Evolutionary conservation across 2,888 invertebrate species (phyloP).

Genomic region (Parnassius orleans): DNA sequence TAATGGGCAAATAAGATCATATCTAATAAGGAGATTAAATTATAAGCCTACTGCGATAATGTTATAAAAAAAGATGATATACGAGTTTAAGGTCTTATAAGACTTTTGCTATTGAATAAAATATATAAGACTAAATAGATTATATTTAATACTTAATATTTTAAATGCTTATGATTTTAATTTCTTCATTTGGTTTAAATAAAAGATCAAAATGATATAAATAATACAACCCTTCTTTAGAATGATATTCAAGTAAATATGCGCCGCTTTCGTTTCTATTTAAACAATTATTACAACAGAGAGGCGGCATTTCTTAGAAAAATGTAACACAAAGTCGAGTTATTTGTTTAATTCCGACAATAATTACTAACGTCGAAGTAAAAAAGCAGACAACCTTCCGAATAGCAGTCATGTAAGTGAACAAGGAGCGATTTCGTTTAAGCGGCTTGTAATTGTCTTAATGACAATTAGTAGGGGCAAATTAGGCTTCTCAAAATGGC

Average conservation of each 20-base stretch:
- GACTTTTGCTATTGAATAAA: too few species aligned
- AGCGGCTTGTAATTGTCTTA: conserved; percentile 37
- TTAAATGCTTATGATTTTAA: too few species aligned
- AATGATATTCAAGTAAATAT: conserved; percentile 1
- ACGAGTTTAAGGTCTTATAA: too few species aligned
- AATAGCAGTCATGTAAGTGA: conserved; percentile 37
- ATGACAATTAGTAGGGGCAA: conserved; percentile 48
- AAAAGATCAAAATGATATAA: neutral
- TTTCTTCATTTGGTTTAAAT: too few species aligned
- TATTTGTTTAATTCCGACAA: conserved; percentile 28
- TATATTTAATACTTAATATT: too few species aligned
- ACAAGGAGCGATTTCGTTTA: conserved; percentile 33
- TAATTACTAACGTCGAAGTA: conserved; percentile 23
- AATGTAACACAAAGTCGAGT: conserved; percentile 19
- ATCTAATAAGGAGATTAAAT: too few species aligned
- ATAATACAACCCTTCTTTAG: neutral
- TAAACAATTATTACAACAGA: conserved; percentile 15
- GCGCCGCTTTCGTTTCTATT: conserved; percentile 17
- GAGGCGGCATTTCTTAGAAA: conserved; percentile 26
- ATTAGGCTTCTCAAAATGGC: conserved; percentile 40
- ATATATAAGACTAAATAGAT: too few species aligned
- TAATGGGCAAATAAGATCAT: too few species aligned
- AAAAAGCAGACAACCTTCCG: conserved; percentile 25
- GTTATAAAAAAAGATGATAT: too few species aligned
- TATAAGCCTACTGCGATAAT: too few species aligned